These are phyloP conservation scores for Ceramica pisi DNA, from an alignment of 2,888 invertebrate genomes.

Conservation along the genomic window DNA sequence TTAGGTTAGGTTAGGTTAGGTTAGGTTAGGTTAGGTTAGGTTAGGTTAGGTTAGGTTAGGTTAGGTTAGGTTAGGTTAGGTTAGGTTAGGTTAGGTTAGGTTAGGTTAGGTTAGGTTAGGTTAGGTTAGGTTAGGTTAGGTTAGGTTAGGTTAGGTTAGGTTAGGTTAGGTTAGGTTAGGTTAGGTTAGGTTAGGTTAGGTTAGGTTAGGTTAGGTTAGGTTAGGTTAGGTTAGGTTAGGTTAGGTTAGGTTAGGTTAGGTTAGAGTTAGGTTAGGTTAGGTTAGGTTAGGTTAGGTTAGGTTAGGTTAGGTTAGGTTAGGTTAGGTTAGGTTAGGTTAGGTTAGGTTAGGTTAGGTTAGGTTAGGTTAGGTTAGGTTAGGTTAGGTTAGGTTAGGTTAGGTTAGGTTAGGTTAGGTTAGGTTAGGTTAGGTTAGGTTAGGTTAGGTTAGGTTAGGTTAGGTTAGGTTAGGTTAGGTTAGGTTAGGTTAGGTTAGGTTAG, in stretches of 20 bases:
- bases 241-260: not conserved
- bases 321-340: too few relatives aligned
- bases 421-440: too few relatives aligned
- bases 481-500: too few relatives aligned
- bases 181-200: constrained; percentile 41
- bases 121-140: constrained; percentile 9
- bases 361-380: too few relatives aligned
- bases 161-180: constrained; percentile 41
- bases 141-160: constrained; percentile 35
- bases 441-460: too few relatives aligned
- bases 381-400: too few relatives aligned
- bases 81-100: constrained; percentile 19
- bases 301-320: not conserved
- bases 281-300: not conserved
- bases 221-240: constrained; percentile 29
- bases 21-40: constrained; percentile 49
- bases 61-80: constrained; percentile 39
- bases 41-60: not conserved
- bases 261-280: not conserved
- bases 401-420: too few relatives aligned
- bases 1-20: constrained; percentile 63
- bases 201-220: constrained; percentile 36
- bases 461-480: too few relatives aligned
- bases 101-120: constrained; percentile 10
- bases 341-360: too few relatives aligned